phyloP scores from a whole-genome alignment of 2,888 invertebrate species.

The Agriopis aurantiaria region DNA sequence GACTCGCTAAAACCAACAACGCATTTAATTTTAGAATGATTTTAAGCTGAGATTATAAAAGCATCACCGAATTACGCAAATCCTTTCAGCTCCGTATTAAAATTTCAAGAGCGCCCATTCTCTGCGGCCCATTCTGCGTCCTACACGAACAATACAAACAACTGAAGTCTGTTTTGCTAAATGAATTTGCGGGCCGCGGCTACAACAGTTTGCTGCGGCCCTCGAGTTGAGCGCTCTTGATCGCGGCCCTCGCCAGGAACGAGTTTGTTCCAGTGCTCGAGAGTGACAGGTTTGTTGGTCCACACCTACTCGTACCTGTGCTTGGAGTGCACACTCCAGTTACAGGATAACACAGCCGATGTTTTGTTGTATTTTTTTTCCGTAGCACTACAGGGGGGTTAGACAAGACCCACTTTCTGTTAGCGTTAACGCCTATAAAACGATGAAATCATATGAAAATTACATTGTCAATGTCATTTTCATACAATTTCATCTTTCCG shows the following conservation, averaged over 20 bases:
- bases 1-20: conserved; percentile 12
- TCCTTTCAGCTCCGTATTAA: conserved; percentile 32
- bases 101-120: conserved; percentile 24
- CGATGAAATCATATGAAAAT: no score
- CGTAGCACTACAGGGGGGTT: background rate
- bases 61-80: conserved; percentile 25
- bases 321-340: background rate
- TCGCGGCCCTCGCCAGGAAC: conserved; percentile 16
- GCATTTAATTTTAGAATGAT: conserved; percentile 20
- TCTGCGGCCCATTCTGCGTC: conserved; percentile 15
- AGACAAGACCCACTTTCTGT: no score
- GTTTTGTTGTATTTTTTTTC: background rate
- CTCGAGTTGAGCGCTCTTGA: conserved; percentile 30
- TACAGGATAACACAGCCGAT: no score
- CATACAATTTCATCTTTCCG: no score
- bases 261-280: conserved; percentile 22
- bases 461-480: no score
- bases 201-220: conserved; percentile 25
- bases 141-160: conserved; percentile 25
- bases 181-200: conserved; percentile 27
- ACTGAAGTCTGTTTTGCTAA: conserved; percentile 27
- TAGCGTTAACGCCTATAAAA: no score
- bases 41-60: conserved; percentile 29
- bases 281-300: conserved; percentile 16
- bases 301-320: conserved; percentile 2